Percentiles rank a stretch among this genome's conserved stretches.
Evolutionary conservation across 2,888 invertebrate species (phyloP).

Genomic region (Drosophila mercatorum): DNA sequence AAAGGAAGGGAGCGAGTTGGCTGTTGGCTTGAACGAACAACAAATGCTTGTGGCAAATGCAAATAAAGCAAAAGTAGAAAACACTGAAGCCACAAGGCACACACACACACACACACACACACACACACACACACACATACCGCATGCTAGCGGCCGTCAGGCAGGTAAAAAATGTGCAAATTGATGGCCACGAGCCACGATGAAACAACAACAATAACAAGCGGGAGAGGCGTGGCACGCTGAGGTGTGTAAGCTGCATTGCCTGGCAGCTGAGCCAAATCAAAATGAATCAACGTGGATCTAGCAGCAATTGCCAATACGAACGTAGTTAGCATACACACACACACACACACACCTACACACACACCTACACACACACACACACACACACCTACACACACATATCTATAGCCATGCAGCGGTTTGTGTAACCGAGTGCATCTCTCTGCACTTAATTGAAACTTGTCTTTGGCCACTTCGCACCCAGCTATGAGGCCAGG

Average conservation of each 20-base stretch:
- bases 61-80: slow-evolving; percentile 50
- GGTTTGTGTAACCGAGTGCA: background rate
- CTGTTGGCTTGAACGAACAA: slow-evolving; percentile 12
- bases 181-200: slow-evolving; percentile 43
- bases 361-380: background rate
- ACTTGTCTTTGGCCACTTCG: slow-evolving; percentile 29
- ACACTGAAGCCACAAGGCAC: slow-evolving; percentile 29
- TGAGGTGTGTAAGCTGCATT: slow-evolving; percentile 3
- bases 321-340: slow-evolving; percentile 10
- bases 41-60: slow-evolving; percentile 51
- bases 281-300: slow-evolving; percentile 37
- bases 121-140: slow-evolving; percentile 1
- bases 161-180: slow-evolving; percentile 52
- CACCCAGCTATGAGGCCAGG: background rate
- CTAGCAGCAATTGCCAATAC: slow-evolving; percentile 38
- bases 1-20: background rate
- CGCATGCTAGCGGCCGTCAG: slow-evolving; percentile 10
- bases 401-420: no score
- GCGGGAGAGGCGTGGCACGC: background rate
- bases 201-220: slow-evolving; percentile 13
- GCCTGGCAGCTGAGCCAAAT: slow-evolving; percentile 23
- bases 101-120: slow-evolving; percentile 4
- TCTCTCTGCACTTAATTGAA: slow-evolving; percentile 38
- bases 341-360: background rate
- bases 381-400: no score